phyloP scores from a whole-genome alignment of 2,113 vertebrate species.

The Rhinopomastus cyanomelas region DNA sequence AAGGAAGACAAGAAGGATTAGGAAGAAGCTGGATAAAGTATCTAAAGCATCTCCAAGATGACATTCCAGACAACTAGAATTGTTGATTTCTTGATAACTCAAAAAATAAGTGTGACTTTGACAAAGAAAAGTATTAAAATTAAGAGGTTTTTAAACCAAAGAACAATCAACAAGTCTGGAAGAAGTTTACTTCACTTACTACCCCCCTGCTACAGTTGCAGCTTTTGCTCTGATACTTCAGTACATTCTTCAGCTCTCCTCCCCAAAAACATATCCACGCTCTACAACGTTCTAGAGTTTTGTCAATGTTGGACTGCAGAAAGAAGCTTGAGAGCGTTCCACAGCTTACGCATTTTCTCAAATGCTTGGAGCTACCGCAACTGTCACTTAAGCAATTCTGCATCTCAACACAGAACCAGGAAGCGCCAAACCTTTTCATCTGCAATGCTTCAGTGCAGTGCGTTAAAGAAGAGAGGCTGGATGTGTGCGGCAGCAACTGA shows the following conservation, averaged over 20 bases:
- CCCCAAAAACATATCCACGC: background rate
- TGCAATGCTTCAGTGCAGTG: conserved; percentile 63
- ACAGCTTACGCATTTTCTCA: conserved; percentile 33
- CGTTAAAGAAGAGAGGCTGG: conserved; percentile 63
- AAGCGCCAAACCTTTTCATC: conserved; percentile 67
- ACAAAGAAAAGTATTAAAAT: background rate
- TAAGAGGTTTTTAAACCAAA: background rate
- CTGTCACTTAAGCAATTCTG: conserved; percentile 49
- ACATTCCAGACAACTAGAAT: background rate
- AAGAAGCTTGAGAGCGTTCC: conserved; percentile 53
- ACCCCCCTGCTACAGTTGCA: background rate
- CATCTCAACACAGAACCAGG: conserved; percentile 58
- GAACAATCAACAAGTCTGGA: background rate
- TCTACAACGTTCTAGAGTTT: background rate
- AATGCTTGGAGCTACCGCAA: conserved; percentile 31
- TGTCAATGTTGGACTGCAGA: conserved; percentile 62
- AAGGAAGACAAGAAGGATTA: background rate
- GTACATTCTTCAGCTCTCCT: background rate
- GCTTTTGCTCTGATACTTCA: background rate
- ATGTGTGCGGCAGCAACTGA: conserved; percentile 71
- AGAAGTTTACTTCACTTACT: background rate
- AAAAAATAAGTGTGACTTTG: background rate
- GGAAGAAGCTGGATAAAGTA: background rate
- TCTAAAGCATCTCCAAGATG: background rate
- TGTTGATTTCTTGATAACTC: background rate